These are phyloP conservation scores for Lepus townsendii DNA, from an alignment of 2,797 vertebrate genomes.

Conservation along the genomic window DNA sequence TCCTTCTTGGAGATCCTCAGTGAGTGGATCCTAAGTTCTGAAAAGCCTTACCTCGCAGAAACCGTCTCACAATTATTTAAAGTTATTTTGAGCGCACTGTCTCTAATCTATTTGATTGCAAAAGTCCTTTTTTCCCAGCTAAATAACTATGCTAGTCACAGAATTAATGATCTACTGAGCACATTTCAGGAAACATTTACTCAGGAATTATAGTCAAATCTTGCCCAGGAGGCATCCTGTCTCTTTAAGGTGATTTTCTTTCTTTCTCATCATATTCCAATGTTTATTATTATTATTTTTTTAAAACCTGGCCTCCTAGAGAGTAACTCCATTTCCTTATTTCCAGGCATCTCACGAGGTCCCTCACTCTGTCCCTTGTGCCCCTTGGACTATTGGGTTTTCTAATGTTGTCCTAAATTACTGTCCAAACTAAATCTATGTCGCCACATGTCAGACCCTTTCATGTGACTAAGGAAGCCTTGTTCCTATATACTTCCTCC, in stretches of 20 bases:
- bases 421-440: conserved; percentile 29
- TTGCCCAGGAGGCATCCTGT: not conserved
- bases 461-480: conserved; percentile 48
- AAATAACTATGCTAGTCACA: not conserved
- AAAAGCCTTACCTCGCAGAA: not conserved
- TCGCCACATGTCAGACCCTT: conserved; percentile 60
- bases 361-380: not conserved
- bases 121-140: not conserved
- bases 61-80: not conserved
- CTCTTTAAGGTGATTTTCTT: conserved; percentile 40
- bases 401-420: conserved; percentile 53
- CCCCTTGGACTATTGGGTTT: conserved; percentile 13
- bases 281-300: conserved; percentile 23
- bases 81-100: not conserved
- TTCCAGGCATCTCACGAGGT: not conserved
- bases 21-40: not conserved
- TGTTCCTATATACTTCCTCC: conserved; percentile 60
- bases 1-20: not conserved
- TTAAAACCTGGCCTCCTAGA: not conserved
- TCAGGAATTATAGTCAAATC: not conserved
- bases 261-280: conserved; percentile 29
- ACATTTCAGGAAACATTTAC: not conserved
- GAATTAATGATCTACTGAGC: not conserved
- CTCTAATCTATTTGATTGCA: not conserved
- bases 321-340: not conserved